Percentiles rank a stretch among this genome's conserved stretches.
Evolutionary conservation across 2,113 vertebrate genomes (phyloP).

Genomic region (Cairina moschata): DNA sequence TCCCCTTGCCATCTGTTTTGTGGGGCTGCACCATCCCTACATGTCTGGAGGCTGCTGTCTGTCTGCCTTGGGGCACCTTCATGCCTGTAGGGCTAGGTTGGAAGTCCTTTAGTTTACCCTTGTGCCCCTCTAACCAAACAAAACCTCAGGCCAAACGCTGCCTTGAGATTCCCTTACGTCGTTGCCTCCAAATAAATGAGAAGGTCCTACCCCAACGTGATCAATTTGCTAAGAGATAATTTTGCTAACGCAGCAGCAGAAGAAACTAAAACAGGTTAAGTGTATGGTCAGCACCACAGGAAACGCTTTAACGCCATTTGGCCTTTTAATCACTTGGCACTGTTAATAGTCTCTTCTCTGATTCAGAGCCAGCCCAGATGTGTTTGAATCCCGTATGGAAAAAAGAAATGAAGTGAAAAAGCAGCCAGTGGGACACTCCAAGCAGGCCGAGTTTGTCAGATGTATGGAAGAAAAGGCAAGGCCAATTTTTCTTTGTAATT

Average conservation of each 20-base stretch:
- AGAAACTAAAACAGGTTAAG: neutral
- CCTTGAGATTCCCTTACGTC: fast-evolving
- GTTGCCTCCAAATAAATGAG: fast-evolving
- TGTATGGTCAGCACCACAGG: fast-evolving
- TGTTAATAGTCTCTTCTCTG: neutral
- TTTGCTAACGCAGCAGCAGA: neutral
- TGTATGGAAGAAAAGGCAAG: slow-evolving; percentile 87
- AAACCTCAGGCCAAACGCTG: fast-evolving
- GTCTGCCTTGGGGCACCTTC: too few species aligned
- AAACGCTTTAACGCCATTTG: neutral
- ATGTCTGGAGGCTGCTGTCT: too few species aligned
- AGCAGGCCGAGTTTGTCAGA: slow-evolving; percentile 87
- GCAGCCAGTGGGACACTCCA: slow-evolving; percentile 85
- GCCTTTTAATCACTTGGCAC: neutral
- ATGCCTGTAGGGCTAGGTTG: neutral
- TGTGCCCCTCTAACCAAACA: too few species aligned
- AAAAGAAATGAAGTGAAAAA: slow-evolving; percentile 79
- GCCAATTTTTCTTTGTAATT: neutral
- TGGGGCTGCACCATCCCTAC: too few species aligned
- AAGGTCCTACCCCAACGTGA: fast-evolving
- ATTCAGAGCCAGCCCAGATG: slow-evolving; percentile 85
- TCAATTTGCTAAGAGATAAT: neutral
- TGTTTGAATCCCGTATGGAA: slow-evolving; percentile 85
- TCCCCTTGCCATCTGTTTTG: too few species aligned
- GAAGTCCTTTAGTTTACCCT: neutral